Conservation (phyloP, 2,113 vertebrate species). For the Eulemur macaco region DNA sequence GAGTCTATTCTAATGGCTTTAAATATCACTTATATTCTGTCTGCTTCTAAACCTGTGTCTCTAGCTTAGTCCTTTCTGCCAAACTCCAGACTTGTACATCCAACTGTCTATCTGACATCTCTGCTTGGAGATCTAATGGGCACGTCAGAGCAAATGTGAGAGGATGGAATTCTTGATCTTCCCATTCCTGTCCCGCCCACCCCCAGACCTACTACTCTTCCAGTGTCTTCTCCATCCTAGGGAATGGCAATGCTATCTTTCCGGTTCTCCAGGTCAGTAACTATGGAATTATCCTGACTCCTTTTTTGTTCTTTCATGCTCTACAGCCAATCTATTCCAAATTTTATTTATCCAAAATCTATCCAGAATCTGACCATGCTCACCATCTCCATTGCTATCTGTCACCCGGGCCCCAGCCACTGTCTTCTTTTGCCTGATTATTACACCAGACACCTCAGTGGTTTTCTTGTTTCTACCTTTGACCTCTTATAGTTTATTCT, state of each 20-base stretch:
- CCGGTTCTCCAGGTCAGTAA: background rate
- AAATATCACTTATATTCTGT: background rate
- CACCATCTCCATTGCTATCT: background rate
- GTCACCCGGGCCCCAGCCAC: background rate
- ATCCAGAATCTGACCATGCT: background rate
- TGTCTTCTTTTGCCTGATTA: background rate
- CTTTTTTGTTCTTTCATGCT: background rate
- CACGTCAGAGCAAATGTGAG: background rate
- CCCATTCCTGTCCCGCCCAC: background rate
- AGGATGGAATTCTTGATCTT: background rate
- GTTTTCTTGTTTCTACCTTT: background rate
- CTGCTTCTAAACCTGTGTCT: background rate
- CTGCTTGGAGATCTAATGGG: background rate
- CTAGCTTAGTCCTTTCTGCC: background rate
- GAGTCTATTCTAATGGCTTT: background rate
- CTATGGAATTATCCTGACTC: background rate
- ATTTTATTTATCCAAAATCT: conserved; percentile 7
- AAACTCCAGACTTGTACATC: background rate
- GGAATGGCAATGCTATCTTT: background rate
- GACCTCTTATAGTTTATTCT: background rate
- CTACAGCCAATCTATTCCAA: background rate
- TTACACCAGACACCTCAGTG: background rate
- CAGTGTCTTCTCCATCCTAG: background rate
- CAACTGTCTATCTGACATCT: background rate
- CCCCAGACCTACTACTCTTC: background rate